Conservation (phyloP, 1,140 invertebrate species). For the Meteorus sp. region DNA sequence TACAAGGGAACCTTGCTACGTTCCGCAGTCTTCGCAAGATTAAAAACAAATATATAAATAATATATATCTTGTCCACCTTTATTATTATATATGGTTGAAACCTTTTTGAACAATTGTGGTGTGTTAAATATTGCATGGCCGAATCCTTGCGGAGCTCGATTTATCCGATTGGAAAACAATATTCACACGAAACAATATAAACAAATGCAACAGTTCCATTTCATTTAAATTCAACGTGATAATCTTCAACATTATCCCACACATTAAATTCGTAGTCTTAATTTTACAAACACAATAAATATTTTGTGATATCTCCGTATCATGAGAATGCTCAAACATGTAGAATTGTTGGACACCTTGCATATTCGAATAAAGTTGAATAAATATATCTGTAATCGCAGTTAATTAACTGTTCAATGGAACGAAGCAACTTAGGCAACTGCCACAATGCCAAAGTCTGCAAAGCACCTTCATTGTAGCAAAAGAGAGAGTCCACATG, state of each 20-base stretch:
- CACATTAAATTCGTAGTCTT: too few species aligned
- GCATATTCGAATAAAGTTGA: constrained; percentile 2
- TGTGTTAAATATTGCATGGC: constrained; percentile 58
- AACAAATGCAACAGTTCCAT: neutral
- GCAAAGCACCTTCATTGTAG: neutral
- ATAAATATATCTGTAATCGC: neutral
- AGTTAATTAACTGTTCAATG: neutral
- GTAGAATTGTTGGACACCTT: constrained; percentile 8
- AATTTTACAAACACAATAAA: too few species aligned
- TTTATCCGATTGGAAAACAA: too few species aligned
- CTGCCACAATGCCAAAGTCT: constrained; percentile 10
- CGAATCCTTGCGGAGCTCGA: constrained; percentile 51
- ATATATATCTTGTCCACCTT: constrained; percentile 25
- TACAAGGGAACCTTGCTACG: constrained; percentile 61
- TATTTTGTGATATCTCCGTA: neutral
- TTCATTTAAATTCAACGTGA: too few species aligned
- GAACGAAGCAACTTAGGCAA: constrained; percentile 5
- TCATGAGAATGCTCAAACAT: neutral
- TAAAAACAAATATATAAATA: constrained; percentile 27
- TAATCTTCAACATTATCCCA: too few species aligned
- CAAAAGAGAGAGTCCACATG: constrained; percentile 12
- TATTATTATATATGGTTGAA: constrained; percentile 38
- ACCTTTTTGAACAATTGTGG: constrained; percentile 49
- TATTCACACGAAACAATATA: too few species aligned
- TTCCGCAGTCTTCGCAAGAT: constrained; percentile 60